Percentiles rank a stretch among this genome's conserved stretches.
phyloP scores from a whole-genome alignment of 1,140 invertebrate species.

The Hypothenemus hampei region DNA sequence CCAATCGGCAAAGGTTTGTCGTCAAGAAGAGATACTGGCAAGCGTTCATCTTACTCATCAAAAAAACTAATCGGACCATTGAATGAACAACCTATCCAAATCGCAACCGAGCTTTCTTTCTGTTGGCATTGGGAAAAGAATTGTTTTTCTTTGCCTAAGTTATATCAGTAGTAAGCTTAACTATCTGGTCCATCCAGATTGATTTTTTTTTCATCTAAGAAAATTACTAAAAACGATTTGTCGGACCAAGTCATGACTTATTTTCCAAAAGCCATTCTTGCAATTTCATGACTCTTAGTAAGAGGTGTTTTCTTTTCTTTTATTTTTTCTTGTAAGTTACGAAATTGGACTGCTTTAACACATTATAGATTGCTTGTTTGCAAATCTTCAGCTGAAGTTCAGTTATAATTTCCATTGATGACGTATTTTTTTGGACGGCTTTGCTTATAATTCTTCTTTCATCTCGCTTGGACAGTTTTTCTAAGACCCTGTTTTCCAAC shows the following conservation, averaged over 20 bases:
- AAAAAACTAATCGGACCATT: not conserved
- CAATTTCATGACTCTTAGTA: not conserved
- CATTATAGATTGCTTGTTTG: not conserved
- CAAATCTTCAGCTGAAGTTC: too few relatives aligned
- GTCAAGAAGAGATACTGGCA: not conserved
- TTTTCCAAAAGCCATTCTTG: not conserved
- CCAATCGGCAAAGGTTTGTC: not conserved
- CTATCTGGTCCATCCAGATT: not conserved
- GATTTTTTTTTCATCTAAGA: not conserved
- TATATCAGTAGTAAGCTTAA: not conserved
- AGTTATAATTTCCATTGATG: too few relatives aligned
- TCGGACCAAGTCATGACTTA: not conserved
- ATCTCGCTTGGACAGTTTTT: too few relatives aligned
- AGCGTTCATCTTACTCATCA: not conserved
- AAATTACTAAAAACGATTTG: not conserved
- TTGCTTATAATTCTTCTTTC: too few relatives aligned
- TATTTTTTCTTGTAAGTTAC: not conserved
- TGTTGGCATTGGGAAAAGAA: not conserved
- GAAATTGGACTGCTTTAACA: not conserved
- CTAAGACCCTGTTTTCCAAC: too few relatives aligned
- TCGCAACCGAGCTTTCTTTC: not conserved
- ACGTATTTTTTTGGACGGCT: too few relatives aligned
- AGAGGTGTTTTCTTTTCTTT: not conserved
- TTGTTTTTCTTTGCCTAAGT: not conserved
- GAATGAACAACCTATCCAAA: not conserved